Base-by-base conservation (phyloP, 2,797 vertebrate species). In the Picus viridis region DNA sequence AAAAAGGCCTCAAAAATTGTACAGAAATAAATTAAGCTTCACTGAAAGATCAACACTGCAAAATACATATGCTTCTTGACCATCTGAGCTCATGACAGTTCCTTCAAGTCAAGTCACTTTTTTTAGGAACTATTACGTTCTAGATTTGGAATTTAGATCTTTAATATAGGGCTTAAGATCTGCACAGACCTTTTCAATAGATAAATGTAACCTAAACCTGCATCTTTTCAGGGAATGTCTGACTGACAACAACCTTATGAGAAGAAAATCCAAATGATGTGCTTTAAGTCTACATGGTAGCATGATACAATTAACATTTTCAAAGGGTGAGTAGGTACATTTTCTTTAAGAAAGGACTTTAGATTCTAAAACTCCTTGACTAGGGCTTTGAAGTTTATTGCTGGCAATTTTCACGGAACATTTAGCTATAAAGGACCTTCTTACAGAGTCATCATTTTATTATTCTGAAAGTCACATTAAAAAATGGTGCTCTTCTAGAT, bases 361-460 rank as follows among this genome's bases (percentile, higher is more conserved):
- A 53, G 45, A 85, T 62, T 76, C 56, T 70, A 64, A 73, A 93
- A 70, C 41, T 78, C 58, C 26, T 68, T 89, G 85, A 87, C 43
- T 36, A 64, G 29, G 10, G 30, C 86, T 94, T 84, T 88, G 64
- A 93, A 79, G 58, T 74, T 73, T 62, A 92, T 68, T 86, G 65
- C 36, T 84, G 64, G 61, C 68, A 89, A 93, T 84, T 92, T 91
- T 69, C 63, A 89, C 11, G 54, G 76, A 93, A 90, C 80, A 92
- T 94, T 94, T 86, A 92, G 57, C 73, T 32, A 77, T 76, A 88
- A 88, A 79, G 68, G 80, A 88, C 51, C 73, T 88, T 73, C 45
- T 79, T n/a, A 69, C 3, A 69, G 32, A 85, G 34, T 47, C 51
- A 75, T 51, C 6, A 10, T 85, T 83, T 86, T 74, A 83, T 78